A percentile compares a stretch with the other conserved stretches of the same genome.
Conservation (phyloP, 2,113 vertebrate genomes). For the Tragelaphus strepsiceros region DNA sequence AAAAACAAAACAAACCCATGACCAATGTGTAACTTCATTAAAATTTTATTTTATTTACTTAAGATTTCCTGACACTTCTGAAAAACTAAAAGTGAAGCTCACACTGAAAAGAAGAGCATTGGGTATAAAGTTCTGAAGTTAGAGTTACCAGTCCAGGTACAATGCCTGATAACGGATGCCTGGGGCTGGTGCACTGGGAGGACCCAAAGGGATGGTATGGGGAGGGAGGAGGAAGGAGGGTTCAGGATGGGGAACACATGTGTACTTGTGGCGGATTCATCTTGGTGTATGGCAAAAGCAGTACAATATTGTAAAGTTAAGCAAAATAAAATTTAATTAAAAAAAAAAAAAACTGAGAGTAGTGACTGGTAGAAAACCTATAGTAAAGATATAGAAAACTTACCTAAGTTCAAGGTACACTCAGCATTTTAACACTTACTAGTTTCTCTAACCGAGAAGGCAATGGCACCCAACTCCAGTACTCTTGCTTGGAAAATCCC, state of each 20-base stretch:
- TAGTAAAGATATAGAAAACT: background rate
- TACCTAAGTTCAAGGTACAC: background rate
- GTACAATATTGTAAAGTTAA: too few relatives aligned
- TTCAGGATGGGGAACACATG: too few relatives aligned
- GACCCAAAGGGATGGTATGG: too few relatives aligned
- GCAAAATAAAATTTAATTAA: too few relatives aligned
- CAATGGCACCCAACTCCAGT: too few relatives aligned
- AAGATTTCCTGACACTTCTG: slow-evolving; percentile 8
- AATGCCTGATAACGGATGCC: too few relatives aligned
- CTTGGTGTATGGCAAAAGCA: too few relatives aligned
- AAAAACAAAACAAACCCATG: background rate
- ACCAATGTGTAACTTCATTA: background rate
- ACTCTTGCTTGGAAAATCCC: too few relatives aligned
- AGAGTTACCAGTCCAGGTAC: background rate
- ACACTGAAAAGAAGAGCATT: background rate
- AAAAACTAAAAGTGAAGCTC: background rate
- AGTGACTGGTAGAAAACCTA: background rate
- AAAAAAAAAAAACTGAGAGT: background rate
- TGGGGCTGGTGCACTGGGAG: too few relatives aligned
- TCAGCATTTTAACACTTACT: background rate
- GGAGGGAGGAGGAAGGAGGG: too few relatives aligned
- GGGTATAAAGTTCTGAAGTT: background rate
- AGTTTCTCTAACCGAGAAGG: background rate
- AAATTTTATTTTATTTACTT: slow-evolving; percentile 27
- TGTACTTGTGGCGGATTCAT: too few relatives aligned